Percentiles rank a stretch among this genome's conserved stretches.
Evolutionary conservation across 2,797 vertebrate species (phyloP).

Genomic region (Nannoperca obscura): DNA sequence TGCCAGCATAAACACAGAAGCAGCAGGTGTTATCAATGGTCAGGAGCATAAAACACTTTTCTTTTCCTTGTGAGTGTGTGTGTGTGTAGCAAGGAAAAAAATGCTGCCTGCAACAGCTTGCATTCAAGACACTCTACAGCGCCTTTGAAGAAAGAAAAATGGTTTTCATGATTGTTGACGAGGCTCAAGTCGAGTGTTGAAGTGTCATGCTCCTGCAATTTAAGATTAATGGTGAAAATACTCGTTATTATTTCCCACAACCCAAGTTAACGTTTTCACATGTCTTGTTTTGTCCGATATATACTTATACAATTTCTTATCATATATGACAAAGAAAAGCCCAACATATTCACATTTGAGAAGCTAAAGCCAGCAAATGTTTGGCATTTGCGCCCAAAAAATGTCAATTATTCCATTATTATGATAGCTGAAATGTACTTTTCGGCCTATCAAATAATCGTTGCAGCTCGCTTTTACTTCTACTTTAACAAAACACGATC

Average conservation of each 20-base stretch:
- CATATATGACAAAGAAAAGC: not conserved
- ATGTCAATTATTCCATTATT: not conserved
- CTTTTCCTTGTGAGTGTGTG: not conserved
- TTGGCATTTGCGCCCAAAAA: not conserved
- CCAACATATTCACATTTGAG: not conserved
- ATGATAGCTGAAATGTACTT: not conserved
- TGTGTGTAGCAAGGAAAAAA: not conserved
- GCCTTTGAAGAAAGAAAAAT: conserved; percentile 14
- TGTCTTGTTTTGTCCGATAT: not conserved
- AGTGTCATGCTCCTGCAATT: not conserved
- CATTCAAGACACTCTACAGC: not conserved
- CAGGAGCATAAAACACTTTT: conserved; percentile 34
- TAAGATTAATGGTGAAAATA: not conserved
- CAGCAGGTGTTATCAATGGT: conserved; percentile 39
- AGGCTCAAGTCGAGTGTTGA: not conserved
- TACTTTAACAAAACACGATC: not conserved
- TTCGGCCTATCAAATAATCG: too few relatives aligned
- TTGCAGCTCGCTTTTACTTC: not conserved
- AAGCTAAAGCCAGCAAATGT: not conserved
- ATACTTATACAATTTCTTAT: not conserved
- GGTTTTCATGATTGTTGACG: not conserved
- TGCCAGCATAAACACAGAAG: conserved; percentile 19
- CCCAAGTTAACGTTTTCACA: not conserved
- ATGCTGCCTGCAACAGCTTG: conserved; percentile 61
- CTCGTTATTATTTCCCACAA: not conserved